phyloP scores from a whole-genome alignment of 2,888 invertebrate species.

The Epinotia demarniana region DNA sequence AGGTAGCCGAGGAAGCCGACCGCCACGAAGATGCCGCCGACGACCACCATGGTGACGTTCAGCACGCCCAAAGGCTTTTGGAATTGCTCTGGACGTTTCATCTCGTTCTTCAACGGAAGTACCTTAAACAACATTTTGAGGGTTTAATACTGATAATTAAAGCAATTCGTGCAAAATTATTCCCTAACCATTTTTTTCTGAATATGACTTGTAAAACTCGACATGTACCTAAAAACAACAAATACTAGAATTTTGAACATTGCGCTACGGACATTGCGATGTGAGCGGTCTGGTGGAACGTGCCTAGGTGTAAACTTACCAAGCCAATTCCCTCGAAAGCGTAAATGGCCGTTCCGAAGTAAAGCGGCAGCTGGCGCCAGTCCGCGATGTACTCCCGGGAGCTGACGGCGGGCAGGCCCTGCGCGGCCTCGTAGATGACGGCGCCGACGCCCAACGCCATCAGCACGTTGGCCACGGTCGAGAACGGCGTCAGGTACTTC shows the following conservation, averaged over 20 bases:
- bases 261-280: too few species aligned
- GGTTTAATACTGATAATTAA: too few species aligned
- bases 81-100: slow-evolving; percentile 92
- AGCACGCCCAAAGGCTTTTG: slow-evolving; percentile 92
- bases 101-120: slow-evolving; percentile 96
- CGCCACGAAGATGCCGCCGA: slow-evolving; percentile 90
- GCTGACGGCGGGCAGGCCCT: slow-evolving; percentile 87
- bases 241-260: too few species aligned
- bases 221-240: too few species aligned
- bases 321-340: slow-evolving; percentile 98
- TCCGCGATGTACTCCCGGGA: slow-evolving; percentile 86
- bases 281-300: background rate
- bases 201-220: too few species aligned
- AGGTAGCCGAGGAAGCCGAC: slow-evolving; percentile 95
- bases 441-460: slow-evolving; percentile 90
- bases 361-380: slow-evolving; percentile 90
- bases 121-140: slow-evolving; percentile 82
- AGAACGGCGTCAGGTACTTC: slow-evolving; percentile 95
- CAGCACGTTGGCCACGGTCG: slow-evolving; percentile 95
- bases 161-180: too few species aligned
- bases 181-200: too few species aligned
- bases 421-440: slow-evolving; percentile 90
- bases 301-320: slow-evolving; percentile 82
- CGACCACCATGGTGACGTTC: slow-evolving; percentile 94
- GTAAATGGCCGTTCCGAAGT: slow-evolving; percentile 98